phyloP scores from a whole-genome alignment of 1,140 invertebrate species.

The Leptoteleia sp. region DNA sequence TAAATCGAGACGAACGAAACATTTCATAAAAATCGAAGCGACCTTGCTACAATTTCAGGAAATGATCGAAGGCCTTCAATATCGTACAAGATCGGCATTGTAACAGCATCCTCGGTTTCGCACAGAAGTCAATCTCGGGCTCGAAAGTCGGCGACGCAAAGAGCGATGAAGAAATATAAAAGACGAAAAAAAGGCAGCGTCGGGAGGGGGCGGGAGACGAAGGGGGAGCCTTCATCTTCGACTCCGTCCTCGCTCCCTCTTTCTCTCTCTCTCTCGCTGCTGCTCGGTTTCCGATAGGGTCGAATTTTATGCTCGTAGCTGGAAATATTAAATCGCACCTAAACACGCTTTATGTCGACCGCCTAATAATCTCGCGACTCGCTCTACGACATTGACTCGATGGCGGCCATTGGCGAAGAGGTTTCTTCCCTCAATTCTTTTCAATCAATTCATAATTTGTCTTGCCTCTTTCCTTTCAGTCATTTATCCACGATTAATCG shows the following conservation, averaged over 20 bases:
- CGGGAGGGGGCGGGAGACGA: too few species aligned
- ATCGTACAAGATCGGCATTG: constrained; percentile 19
- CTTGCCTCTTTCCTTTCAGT: too few species aligned
- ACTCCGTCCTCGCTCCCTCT: constrained; percentile 11
- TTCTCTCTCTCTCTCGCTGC: too few species aligned
- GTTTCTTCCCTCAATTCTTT: too few species aligned
- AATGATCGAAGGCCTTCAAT: constrained; percentile 21
- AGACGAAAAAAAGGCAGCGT: constrained; percentile 37
- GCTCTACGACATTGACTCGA: constrained; percentile 45
- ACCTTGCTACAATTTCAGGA: constrained; percentile 32
- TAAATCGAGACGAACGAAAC: not conserved
- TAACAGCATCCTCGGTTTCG: constrained; percentile 20
- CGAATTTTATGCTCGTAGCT: constrained; percentile 74
- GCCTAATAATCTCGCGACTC: constrained; percentile 73
- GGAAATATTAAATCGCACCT: constrained; percentile 78
- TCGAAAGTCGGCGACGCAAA: constrained; percentile 42
- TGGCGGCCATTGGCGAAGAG: not conserved
- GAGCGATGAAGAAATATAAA: constrained; percentile 63
- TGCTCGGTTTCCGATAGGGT: constrained; percentile 64
- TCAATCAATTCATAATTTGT: too few species aligned
- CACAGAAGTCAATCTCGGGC: constrained; percentile 40
- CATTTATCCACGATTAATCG: too few species aligned
- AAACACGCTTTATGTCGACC: constrained; percentile 74
- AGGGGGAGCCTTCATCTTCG: constrained; percentile 20
- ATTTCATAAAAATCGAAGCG: not conserved